Conservation (phyloP, 1,140 invertebrate species). For the Coelopa frigida region DNA sequence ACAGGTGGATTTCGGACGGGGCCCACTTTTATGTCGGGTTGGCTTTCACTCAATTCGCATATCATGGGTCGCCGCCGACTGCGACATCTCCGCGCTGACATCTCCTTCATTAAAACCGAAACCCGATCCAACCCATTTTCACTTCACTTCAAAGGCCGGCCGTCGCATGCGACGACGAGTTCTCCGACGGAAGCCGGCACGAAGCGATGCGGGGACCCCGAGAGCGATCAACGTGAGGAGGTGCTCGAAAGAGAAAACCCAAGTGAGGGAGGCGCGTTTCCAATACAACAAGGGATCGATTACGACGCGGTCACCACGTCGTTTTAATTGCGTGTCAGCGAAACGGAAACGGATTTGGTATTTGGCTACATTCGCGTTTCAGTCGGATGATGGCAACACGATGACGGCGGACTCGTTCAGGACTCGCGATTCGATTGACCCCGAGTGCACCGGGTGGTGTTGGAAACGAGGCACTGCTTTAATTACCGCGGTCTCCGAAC, state of each 20-base stretch:
- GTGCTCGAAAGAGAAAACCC: no score
- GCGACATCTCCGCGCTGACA: slow-evolving; percentile 9
- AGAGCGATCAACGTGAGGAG: not conserved
- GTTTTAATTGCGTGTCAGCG: no score
- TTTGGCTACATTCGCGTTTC: no score
- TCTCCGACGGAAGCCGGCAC: not conserved
- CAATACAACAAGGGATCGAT: slow-evolving; percentile 1
- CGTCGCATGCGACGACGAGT: not conserved
- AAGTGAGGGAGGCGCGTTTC: not conserved
- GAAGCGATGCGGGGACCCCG: not conserved
- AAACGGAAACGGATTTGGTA: no score
- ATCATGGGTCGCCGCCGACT: not conserved
- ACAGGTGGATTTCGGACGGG: no score
- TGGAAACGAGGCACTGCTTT: no score
- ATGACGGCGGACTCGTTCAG: no score
- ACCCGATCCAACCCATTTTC: slow-evolving; percentile 10
- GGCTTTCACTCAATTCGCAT: slow-evolving; percentile 3
- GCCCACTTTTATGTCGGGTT: not conserved
- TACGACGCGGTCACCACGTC: no score
- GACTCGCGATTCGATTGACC: no score
- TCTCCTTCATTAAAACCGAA: slow-evolving; percentile 8
- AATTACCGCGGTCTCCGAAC: no score
- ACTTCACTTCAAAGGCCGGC: slow-evolving; percentile 6
- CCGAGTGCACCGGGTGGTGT: no score
- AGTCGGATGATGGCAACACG: no score